Base-by-base conservation (phyloP, 2,888 invertebrate genomes). In the Lepidocyrtinus sp. region DNA sequence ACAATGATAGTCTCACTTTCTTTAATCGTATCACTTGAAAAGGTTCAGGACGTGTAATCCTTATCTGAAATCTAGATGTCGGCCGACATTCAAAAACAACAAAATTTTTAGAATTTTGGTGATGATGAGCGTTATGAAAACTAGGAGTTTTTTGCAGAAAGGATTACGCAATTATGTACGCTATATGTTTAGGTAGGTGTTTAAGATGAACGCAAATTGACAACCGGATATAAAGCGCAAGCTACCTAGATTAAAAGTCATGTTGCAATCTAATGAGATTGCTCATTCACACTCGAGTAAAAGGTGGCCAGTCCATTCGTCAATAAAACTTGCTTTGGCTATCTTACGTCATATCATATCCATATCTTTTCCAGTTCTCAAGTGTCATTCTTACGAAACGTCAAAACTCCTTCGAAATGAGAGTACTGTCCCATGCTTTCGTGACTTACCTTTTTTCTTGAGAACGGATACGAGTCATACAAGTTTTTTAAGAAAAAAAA, bases 401-500 rank as follows among this genome's bases (percentile, higher is more conserved):
- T 50, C 5, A 36, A 36, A 36, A 36, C 12, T 36, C 36, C 36
- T 5, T 36, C 12, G 5, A 36, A 50, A 22, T 59, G 21, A n/a
- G 36, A 36, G 59, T 15, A 22, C 59, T 21, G 36, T 3, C 21
- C 9, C 21, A 21, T 59, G 59, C 22, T 59, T 2, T 59, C 22
- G 59, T 59, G 59, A 59, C 59, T 59, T 59, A 59, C 59, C 59
- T 21, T 19, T 59, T 36, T 59, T 59, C 59, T n/a, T 59, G 22
- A 59, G 59, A 59, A 59, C 50, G 50, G 50, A 50, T 50, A 50
- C 50, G n/a, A 59, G 59, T 59, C 59, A 59, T 59, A 9, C 59
- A 36, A 19, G 12, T 59, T 59, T 12, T 59, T 21, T n/a, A n/a
- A n/a, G n/a, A n/a, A n/a, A n/a, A n/a, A n/a, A n/a, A n/a, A n/a